phyloP scores from a whole-genome alignment of 2,113 vertebrate species.

The zebrafish (Danio rerio) region DNA sequence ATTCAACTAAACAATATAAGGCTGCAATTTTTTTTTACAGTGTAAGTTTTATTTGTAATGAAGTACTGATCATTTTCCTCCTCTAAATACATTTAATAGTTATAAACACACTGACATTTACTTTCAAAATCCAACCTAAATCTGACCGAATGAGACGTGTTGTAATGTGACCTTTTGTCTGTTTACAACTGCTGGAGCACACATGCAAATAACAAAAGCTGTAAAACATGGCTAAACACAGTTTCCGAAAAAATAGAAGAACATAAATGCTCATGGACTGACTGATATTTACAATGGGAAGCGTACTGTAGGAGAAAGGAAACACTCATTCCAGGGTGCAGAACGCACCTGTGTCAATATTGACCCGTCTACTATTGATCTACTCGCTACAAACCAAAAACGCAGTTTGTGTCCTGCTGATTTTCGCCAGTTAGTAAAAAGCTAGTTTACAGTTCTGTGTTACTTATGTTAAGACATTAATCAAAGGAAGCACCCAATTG shows the following conservation, averaged over 20 bases:
- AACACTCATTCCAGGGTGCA: constrained; percentile 23
- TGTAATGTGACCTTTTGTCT: constrained; percentile 9
- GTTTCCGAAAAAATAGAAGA: not conserved
- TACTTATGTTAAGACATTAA: too few relatives aligned
- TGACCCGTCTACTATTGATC: constrained; percentile 42
- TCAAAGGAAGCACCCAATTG: too few relatives aligned
- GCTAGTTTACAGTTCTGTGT: too few relatives aligned
- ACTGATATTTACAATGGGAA: constrained; percentile 2
- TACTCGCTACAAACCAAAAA: not conserved
- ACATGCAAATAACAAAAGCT: constrained; percentile 21
- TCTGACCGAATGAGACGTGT: not conserved
- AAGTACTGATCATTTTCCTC: not conserved
- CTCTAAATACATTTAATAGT: not conserved
- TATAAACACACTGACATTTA: not conserved
- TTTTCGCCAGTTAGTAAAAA: not conserved
- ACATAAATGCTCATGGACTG: not conserved
- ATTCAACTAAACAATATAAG: too few relatives aligned
- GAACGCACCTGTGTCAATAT: constrained; percentile 48
- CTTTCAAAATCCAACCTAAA: not conserved
- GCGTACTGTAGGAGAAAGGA: not conserved
- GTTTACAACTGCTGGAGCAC: constrained; percentile 10
- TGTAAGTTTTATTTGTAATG: not conserved
- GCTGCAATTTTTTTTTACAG: too few relatives aligned
- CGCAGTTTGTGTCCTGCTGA: not conserved
- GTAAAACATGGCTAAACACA: not conserved